Base-by-base conservation (phyloP, 2,113 vertebrate species). In the Engraulis encrasicolus region DNA sequence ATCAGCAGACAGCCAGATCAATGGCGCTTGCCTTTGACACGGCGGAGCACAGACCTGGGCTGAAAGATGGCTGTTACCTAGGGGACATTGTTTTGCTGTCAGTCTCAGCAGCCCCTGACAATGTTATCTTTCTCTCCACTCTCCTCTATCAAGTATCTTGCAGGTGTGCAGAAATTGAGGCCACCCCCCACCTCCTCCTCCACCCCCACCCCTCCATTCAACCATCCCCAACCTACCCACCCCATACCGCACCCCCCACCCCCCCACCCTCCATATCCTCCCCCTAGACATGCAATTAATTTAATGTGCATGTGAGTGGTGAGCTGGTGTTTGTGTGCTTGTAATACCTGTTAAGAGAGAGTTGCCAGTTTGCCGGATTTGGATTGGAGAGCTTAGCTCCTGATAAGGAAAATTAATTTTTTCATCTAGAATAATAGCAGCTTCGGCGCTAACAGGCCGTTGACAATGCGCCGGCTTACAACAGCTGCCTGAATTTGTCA, bases 321-420 rank as follows among this genome's bases (percentile, higher is more conserved):
- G 82, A 82, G 82, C 48, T 48, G 50, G 50, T 45, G 78, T 66
- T 23, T 19, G 66, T 81, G 77, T 80, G 84, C 94, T 95, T 93
- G 96, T 96, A 96, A 95, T 96, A 96, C 96, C 95, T 96, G 95
- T 93, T 92, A 95, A 96, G 95, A 96, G 95, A 96, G 96, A 96
- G 95, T 94, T 94, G 96, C 94, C 95, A 94, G 94, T 96, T 95
- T 95, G 94, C 94, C 87, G 94, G 96, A 96, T 97, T 96, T 96
- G 95, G 95, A 95, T 96, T 96, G 96, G 95, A 91, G 95, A 94
- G 95, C 96, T 97, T 96, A 96, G 93, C 90, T 87, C 91, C 94
- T 96, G 96, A 97, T 97, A 97, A 97, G 96, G 95, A 91, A 96
- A 97, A 96, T 97, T 96, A 96, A 97, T n/a, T 97, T 97, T 96